phyloP scores from a whole-genome alignment of 1,140 invertebrate species.

The Drosophila parvula region DNA sequence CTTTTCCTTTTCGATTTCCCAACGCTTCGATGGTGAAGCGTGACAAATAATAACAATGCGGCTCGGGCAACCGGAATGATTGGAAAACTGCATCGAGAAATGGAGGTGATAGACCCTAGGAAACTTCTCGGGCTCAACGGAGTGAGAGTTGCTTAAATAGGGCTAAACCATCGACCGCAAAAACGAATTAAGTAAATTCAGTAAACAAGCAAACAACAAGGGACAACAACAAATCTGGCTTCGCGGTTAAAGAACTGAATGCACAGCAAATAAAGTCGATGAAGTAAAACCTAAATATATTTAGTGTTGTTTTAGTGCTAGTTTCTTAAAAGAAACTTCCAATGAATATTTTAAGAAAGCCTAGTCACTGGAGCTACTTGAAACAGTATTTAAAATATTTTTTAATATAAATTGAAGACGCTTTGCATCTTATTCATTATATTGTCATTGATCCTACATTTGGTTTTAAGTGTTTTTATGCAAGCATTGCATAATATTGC shows the following conservation, averaged over 20 bases:
- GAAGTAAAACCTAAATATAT: not conserved
- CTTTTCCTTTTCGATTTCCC: conserved; percentile 14
- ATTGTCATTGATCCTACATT: too few species aligned
- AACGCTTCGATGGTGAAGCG: conserved; percentile 66
- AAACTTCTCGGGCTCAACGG: conserved; percentile 20
- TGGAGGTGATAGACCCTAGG: conserved; percentile 30
- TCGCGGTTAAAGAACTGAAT: conserved; percentile 35
- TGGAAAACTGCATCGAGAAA: conserved; percentile 53
- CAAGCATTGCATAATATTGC: too few species aligned
- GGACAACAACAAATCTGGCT: conserved; percentile 30
- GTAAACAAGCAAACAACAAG: conserved; percentile 30
- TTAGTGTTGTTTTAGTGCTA: not conserved
- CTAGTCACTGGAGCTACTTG: too few species aligned
- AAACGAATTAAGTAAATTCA: conserved; percentile 62
- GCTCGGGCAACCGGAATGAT: conserved; percentile 32
- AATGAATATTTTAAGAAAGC: too few species aligned
- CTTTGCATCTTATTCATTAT: too few species aligned
- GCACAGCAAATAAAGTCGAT: conserved; percentile 21
- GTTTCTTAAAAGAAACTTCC: not conserved
- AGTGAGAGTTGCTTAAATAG: conserved; percentile 47
- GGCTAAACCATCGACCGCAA: conserved; percentile 50
- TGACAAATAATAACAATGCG: conserved; percentile 66
- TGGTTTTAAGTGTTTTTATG: too few species aligned
- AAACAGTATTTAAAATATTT: too few species aligned
- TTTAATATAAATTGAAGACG: too few species aligned